These are phyloP conservation scores for Phyllostomus discolor DNA, from an alignment of 2,113 vertebrate species.

Conservation along the genomic window DNA sequence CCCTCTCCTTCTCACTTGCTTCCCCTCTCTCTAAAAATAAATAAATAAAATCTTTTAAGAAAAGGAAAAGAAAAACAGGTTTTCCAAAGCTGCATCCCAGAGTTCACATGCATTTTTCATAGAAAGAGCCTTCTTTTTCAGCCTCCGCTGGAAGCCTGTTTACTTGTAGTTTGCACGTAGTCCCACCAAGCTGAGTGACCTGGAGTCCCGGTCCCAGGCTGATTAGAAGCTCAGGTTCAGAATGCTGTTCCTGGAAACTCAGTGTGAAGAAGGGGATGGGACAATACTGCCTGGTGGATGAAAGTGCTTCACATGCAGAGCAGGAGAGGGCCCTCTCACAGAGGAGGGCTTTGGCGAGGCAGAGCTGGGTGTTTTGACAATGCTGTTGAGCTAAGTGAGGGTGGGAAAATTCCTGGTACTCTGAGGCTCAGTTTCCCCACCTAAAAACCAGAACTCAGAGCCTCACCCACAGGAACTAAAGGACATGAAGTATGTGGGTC, in stretches of 20 bases:
- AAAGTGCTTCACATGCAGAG: accelerated
- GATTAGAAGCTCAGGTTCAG: neutral
- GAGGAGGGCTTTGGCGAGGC: accelerated
- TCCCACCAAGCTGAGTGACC: neutral
- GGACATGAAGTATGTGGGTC: neutral
- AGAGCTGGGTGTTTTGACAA: neutral
- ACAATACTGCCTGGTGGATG: accelerated
- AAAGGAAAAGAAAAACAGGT: neutral
- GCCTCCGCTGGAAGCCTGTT: accelerated
- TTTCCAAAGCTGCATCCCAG: neutral
- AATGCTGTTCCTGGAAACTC: neutral
- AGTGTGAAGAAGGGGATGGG: neutral
- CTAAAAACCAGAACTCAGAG: neutral
- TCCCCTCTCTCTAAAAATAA: too few relatives aligned
- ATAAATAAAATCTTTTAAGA: too few relatives aligned
- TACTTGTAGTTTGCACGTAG: neutral
- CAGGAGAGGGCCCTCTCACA: accelerated
- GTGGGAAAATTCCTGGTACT: neutral
- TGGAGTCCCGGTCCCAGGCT: too few relatives aligned
- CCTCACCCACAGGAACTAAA: neutral
- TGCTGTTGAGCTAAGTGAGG: neutral
- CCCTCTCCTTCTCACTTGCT: too few relatives aligned
- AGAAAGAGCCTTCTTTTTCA: neutral
- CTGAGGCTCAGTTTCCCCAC: neutral
- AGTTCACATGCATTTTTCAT: neutral